Conservation (phyloP, 2,113 vertebrate genomes). For the Anser brachyrhynchus region DNA sequence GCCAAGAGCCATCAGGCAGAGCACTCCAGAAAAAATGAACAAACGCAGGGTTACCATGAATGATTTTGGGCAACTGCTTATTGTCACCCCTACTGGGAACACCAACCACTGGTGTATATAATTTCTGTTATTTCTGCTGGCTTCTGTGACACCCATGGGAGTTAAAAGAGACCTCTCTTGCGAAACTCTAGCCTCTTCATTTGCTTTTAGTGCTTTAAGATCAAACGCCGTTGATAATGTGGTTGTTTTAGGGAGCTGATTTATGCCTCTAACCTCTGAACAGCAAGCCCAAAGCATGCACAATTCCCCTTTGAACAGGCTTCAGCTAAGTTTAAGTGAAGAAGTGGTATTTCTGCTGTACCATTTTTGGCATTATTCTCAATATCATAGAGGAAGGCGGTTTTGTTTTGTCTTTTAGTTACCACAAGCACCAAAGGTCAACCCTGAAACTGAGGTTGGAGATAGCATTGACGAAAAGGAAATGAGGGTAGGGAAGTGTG, state of each 20-base stretch:
- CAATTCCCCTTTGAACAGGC: constrained; percentile 37
- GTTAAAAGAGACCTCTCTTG: background rate
- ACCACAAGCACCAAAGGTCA: background rate
- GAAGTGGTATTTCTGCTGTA: background rate
- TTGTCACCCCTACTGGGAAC: background rate
- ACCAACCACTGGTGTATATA: background rate
- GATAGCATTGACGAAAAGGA: background rate
- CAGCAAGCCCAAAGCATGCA: background rate
- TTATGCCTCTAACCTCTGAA: background rate
- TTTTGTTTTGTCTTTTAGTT: background rate
- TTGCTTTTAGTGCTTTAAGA: background rate
- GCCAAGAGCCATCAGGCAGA: background rate
- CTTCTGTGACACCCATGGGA: accelerated
- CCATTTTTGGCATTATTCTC: constrained; percentile 43
- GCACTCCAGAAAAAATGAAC: background rate
- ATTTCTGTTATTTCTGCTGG: background rate
- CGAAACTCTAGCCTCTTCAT: background rate
- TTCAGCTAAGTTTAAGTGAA: constrained; percentile 3
- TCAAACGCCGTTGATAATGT: background rate
- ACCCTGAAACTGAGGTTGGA: background rate
- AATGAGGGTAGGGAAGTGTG: background rate
- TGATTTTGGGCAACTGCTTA: background rate
- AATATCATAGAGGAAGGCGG: background rate
- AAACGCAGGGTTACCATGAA: accelerated
- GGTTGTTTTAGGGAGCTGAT: background rate